Evolutionary conservation across 2,888 invertebrate genomes (phyloP), one percentile per base, ranked within the genome.

Genomic region (Alviniconcha strummeri): DNA sequence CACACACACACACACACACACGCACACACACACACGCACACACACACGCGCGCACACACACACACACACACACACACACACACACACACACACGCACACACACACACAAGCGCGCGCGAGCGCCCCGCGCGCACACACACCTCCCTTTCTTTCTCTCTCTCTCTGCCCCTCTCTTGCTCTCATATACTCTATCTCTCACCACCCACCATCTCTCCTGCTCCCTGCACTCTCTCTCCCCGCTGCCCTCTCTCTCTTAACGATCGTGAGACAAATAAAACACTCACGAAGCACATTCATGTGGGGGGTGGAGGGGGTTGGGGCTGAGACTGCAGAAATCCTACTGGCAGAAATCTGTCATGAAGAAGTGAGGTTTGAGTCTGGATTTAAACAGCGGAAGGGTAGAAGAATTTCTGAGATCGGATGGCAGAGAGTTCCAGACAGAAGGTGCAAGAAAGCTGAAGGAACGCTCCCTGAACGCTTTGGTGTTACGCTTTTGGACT

Each of bases 1-100:
- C 72, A 72, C 52, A 72, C 19, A 56, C 6, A 77, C 56, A 56
- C 77, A 54, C 56, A 77, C 36, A 77, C 54, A 60, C 19, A 19
- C 36, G 7, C 78, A 67, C 79, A 64, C 64, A 60, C 60, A 19
- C 78, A 60, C 78, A 19, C 78, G 36, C 78, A 19, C 78, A 60
- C 60, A 19, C 78, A 64, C 60, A 36, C 60, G 19, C 78, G 36
- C 36, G 11, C 19, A 64, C 8, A 36, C 75, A 54, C 75, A 54
- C 79, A 67, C 67, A 52, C 64, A 17, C 64, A 67, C 52, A 67
- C 64, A 67, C 79, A 54, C 64, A 17, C 64, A 54, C 64, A 15
- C 67, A 67, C 67, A 54, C 19, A 54, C 67, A 52, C 64, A 67
- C 64, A 54, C 36, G 52, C 64, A 75, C 75, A 75, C 19, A 36